Conservation (phyloP, 2,888 invertebrate species). For the Craniophora ligustri region DNA sequence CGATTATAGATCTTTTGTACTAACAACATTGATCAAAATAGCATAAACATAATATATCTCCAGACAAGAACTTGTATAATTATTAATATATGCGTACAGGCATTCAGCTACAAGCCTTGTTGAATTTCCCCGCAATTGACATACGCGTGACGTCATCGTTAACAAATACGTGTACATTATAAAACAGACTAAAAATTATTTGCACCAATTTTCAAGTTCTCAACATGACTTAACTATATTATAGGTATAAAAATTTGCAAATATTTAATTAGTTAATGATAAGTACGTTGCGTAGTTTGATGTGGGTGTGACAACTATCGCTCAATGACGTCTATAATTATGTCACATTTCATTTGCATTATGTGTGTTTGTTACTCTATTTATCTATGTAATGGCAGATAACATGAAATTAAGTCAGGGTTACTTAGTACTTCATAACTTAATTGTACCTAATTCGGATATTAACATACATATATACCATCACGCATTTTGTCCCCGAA, state of each 20-base stretch:
- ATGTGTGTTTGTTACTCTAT: constrained; percentile 16
- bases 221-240: constrained; percentile 8
- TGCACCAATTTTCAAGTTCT: constrained; percentile 28
- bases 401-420: no score
- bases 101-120: constrained; percentile 4
- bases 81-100: background rate
- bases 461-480: no score
- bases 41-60: no score
- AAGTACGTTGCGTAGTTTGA: constrained; percentile 26
- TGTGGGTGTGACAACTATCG: constrained; percentile 57
- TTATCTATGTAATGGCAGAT: background rate
- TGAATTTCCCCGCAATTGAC: constrained; percentile 38
- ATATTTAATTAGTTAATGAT: constrained; percentile 39
- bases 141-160: constrained; percentile 32
- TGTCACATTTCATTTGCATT: constrained; percentile 26
- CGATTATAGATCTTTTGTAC: no score
- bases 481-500: no score
- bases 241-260: constrained; percentile 15
- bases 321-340: constrained; percentile 23
- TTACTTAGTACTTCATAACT: background rate
- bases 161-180: constrained; percentile 15
- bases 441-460: no score
- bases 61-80: no score
- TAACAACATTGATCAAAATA: no score
- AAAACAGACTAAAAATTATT: constrained; percentile 13